Evolutionary conservation across 2,797 vertebrate species (phyloP), one percentile per base, ranked within the genome.

Genomic region (Sebastes trivittatus): DNA sequence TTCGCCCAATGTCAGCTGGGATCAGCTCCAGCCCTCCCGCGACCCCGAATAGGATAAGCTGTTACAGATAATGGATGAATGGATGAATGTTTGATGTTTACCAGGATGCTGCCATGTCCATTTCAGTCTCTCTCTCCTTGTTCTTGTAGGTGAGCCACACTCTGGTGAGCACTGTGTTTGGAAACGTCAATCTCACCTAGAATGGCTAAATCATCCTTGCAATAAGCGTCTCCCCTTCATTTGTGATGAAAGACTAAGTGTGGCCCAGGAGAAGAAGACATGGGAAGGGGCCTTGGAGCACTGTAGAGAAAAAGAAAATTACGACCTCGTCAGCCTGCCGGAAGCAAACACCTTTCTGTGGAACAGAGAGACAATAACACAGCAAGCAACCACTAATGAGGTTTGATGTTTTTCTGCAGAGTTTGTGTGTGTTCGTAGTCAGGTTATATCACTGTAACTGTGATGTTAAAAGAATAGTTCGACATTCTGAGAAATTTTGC

Each of bases 221-320:
- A 1, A 0, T 0, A 0, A 0, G 0, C 0, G 0, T 27, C 9
- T n/a, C 1, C 6, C 2, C 14, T 54, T 25, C 55, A 4, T 81
- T 8, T 81, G 79, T 42, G 30, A 60, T n/a, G 30, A 76, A 7
- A 46, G 1, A 1, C 4, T 72, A 56, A 61, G 25, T 29, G 16
- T 25, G 25, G 25, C 23, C 46, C 25, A 49, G 63, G 46, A 82
- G 49, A 9, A 5, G n/a, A 77, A 68, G 56, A 77, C 74, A 49
- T 73, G 74, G 74, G 63, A 77, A 16, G 34, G 58, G 9, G 75
- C 80, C 22, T 22, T 68, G 27, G 11, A 13, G 25, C 27, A 77
- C 27, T 67, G 80, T 20, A 22, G 13, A 46, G 7, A 5, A 13
- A 38, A 2, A 38, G 4, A 38, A 5, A 14, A 38, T 13, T 38